phyloP scores from a whole-genome alignment of 2,113 vertebrate species.

The Calonectris borealis region DNA sequence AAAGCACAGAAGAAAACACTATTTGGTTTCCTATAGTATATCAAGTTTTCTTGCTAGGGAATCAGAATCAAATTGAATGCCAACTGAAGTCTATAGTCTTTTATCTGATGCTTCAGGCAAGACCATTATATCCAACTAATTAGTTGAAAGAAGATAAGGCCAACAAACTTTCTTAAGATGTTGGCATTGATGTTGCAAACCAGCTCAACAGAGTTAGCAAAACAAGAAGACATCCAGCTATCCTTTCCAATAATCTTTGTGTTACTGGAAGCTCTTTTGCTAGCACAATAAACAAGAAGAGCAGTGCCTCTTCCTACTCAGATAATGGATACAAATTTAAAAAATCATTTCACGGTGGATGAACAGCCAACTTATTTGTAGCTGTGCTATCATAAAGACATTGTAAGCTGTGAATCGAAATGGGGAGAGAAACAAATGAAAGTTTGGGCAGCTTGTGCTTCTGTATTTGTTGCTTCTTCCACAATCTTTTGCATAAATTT shows the following conservation, averaged over 20 bases:
- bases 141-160: background rate
- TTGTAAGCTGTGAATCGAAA: background rate
- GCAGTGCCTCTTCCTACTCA: background rate
- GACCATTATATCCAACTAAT: background rate
- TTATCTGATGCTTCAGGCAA: background rate
- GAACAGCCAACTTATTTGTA: conserved; percentile 24
- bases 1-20: background rate
- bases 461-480: background rate
- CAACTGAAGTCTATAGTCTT: background rate
- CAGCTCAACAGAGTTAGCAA: background rate
- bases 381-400: background rate
- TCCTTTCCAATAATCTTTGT: background rate
- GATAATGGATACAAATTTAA: conserved; percentile 2
- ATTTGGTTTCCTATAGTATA: background rate
- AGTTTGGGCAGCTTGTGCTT: background rate
- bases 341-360: conserved; percentile 46
- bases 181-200: background rate
- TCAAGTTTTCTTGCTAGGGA: background rate
- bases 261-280: background rate
- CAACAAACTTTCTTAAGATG: background rate
- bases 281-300: background rate
- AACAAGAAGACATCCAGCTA: background rate
- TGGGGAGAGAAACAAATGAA: background rate
- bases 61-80: background rate
- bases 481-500: background rate